Base-by-base conservation (phyloP, 2,888 invertebrate species). In the Dorcus parallelipipedus region DNA sequence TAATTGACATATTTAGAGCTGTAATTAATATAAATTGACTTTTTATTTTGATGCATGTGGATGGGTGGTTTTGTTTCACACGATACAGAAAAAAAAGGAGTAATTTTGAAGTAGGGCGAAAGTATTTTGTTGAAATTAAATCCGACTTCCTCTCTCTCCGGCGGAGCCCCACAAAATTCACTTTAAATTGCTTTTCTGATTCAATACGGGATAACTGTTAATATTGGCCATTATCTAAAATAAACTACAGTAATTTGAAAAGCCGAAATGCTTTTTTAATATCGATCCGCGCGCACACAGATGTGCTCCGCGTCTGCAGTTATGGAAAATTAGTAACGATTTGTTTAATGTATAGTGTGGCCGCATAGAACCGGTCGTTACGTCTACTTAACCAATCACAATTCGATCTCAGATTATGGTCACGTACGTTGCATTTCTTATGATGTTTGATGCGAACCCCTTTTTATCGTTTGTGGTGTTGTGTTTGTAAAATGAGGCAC, bases 301-400 rank as follows among this genome's bases (percentile, higher is more conserved):
- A 61, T 67, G 52, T 33, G 26, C 26, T 62, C 39, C 39, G 43
- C 51, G 39, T 45, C 50, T 56, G 66, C 63, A 66, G 68, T 71
- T 70, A 67, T 62, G 63, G 65, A 61, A 65, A 62, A 69, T 67
- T 66, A 66, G 59, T 59, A 66, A 64, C 66, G 65, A 71, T 71
- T 71, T 69, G 68, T 50, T 66, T 72, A 71, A 72, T 72, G 71
- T 72, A 71, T 71, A 72, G 71, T 70, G 71, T 69, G 71, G 72
- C 68, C 64, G 62, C 63, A 64, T 69, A 69, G 69, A 70, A 70
- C 69, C 63, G 57, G 64, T 70, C 65, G 67, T 71, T 71, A 72
- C 51, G 58, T 60, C 48, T 61, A 63, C 63, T 68, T 70, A 69
- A 61, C 67, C 70, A 69, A 71, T 70, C 71, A 69, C 65, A 68